phyloP scores from a whole-genome alignment of 2,888 invertebrate species.

The Drosophila macrospina region DNA sequence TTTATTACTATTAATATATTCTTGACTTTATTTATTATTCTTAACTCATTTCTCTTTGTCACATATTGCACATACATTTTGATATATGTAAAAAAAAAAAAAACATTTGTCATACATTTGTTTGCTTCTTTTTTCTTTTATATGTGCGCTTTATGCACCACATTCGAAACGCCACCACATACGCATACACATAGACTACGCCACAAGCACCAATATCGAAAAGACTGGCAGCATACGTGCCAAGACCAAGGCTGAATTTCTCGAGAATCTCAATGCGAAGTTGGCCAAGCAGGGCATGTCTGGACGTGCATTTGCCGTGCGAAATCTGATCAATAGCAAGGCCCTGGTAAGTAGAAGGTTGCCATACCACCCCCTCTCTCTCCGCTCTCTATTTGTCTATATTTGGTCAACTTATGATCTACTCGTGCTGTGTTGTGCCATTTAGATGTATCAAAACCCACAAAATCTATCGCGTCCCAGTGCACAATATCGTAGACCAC shows the following conservation, averaged over 20 bases:
- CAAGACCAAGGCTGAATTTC: constrained; percentile 88
- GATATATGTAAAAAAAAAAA: neutral
- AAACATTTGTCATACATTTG: constrained; percentile 37
- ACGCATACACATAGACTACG: constrained; percentile 76
- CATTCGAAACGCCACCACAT: constrained; percentile 18
- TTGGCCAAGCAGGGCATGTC: constrained; percentile 88
- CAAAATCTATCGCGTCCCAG: constrained; percentile 84
- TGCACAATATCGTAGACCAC: constrained; percentile 82
- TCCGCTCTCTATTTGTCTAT: constrained; percentile 1
- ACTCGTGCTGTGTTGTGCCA: constrained; percentile 33
- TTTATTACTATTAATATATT: neutral
- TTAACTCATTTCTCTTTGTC: constrained; percentile 21
- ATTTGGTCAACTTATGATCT: constrained; percentile 4
- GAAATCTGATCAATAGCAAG: constrained; percentile 91
- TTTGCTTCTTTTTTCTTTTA: constrained; percentile 45
- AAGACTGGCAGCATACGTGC: constrained; percentile 85
- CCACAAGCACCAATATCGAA: constrained; percentile 85
- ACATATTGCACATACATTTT: constrained; percentile 2
- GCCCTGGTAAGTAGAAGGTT: constrained; percentile 87
- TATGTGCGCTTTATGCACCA: constrained; percentile 45
- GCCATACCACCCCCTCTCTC: constrained; percentile 1
- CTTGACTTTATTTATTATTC: constrained; percentile 13
- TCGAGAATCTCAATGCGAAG: constrained; percentile 93
- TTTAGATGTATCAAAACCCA: constrained; percentile 82
- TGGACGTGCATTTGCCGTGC: constrained; percentile 88